Conservation (phyloP, 1,140 invertebrate genomes). For the Coenobita brevimanus region DNA sequence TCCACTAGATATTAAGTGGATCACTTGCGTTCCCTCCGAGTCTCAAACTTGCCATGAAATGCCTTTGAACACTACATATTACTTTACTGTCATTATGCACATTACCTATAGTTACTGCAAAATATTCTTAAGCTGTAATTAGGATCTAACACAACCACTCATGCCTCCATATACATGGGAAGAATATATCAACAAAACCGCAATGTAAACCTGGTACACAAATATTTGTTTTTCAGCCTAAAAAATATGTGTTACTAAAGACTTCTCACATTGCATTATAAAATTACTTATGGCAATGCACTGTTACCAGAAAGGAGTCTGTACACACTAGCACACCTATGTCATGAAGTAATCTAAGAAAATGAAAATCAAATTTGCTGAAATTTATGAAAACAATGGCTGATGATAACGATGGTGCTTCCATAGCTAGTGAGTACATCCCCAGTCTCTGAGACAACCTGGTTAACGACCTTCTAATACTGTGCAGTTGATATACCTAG, state of each 20-base stretch:
- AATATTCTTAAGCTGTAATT: no score
- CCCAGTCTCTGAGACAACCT: neutral
- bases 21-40: constrained; percentile 33
- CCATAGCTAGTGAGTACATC: neutral
- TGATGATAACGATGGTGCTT: neutral
- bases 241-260: no score
- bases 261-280: no score
- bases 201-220: no score
- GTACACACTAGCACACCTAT: no score
- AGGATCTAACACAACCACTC: neutral
- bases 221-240: no score
- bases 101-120: neutral
- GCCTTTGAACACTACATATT: constrained; percentile 20
- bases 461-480: neutral
- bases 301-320: no score
- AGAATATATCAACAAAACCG: neutral
- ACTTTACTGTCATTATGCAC: constrained; percentile 42
- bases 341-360: no score
- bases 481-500: no score
- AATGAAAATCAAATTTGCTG: no score
- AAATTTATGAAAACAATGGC: no score
- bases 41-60: constrained; percentile 21
- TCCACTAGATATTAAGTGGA: constrained; percentile 22
- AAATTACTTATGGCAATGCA: no score
- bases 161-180: neutral